phyloP scores from a whole-genome alignment of 2,113 vertebrate species.

The Pelobates fuscus region DNA sequence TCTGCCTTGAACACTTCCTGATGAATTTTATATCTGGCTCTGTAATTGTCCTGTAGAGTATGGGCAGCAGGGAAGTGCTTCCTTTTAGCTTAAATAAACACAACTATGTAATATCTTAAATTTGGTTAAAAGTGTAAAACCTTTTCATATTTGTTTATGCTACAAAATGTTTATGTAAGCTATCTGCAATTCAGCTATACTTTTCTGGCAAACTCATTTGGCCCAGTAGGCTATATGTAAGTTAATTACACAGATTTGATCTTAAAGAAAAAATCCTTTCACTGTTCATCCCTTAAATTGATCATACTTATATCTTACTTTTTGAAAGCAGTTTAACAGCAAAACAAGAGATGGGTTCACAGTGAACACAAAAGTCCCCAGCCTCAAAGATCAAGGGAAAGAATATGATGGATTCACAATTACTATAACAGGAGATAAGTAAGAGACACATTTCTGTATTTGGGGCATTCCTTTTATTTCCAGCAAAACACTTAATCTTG shows the following conservation, averaged over 20 bases:
- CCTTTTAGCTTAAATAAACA: too few relatives aligned
- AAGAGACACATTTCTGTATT: constrained; percentile 51
- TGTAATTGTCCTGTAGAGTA: too few relatives aligned
- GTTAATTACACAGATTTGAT: not conserved
- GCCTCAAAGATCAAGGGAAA: constrained; percentile 87
- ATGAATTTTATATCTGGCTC: too few relatives aligned
- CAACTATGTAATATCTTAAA: too few relatives aligned
- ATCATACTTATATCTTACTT: constrained; percentile 51
- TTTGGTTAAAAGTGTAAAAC: too few relatives aligned
- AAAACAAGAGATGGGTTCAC: constrained; percentile 98
- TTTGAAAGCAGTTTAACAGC: constrained; percentile 96
- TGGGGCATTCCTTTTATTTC: constrained; percentile 9
- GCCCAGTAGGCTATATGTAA: not conserved
- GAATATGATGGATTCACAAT: constrained; percentile 96
- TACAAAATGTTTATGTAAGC: too few relatives aligned
- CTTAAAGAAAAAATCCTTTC: not conserved
- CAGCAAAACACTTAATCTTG: constrained; percentile 5
- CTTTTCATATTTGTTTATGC: too few relatives aligned
- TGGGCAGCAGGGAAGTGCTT: too few relatives aligned
- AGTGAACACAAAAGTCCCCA: constrained; percentile 95
- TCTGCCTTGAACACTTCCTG: too few relatives aligned
- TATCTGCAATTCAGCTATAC: too few relatives aligned
- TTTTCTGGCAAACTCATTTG: not conserved
- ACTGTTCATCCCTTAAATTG: constrained; percentile 31
- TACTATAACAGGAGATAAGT: constrained; percentile 97